These are phyloP conservation scores for Seira sanloemensis DNA, from an alignment of 2,888 invertebrate species.

Conservation along the genomic window DNA sequence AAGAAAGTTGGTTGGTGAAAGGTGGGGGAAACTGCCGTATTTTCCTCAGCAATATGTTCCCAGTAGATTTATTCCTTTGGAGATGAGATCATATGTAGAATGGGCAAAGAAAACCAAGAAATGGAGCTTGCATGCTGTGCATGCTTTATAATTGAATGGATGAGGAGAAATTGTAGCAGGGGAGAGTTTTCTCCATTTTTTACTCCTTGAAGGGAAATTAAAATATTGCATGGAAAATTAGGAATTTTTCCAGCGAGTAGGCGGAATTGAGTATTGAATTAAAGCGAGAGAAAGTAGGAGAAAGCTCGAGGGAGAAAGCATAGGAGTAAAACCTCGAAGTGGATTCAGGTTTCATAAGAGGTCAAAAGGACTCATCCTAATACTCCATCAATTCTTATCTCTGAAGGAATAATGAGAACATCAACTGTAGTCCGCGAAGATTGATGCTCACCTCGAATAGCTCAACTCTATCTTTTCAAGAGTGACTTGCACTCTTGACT, in stretches of 20 bases:
- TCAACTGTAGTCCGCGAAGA: background rate
- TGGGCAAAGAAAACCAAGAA: background rate
- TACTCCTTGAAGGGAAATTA: background rate
- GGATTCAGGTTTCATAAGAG: background rate
- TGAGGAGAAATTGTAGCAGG: background rate
- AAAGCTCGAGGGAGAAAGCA: background rate
- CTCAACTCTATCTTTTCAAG: background rate
- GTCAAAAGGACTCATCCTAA: background rate
- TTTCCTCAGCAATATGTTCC: background rate
- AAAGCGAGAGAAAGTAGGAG: background rate
- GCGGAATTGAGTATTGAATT: slow-evolving; percentile 9
- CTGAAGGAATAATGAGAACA: slow-evolving; percentile 8
- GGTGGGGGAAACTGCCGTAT: background rate
- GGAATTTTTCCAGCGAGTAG: background rate
- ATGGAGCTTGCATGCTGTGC: slow-evolving; percentile 6
- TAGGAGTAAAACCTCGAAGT: background rate
- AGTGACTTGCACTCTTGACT: background rate
- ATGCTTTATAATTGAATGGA: slow-evolving; percentile 6
- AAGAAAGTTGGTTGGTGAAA: slow-evolving; percentile 11
- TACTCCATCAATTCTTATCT: background rate
- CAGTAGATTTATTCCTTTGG: slow-evolving; percentile 12
- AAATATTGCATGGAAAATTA: slow-evolving; percentile 13
- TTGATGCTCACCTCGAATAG: background rate
- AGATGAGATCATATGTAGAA: slow-evolving; percentile 12
- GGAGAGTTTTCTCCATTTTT: background rate